phyloP scores from a whole-genome alignment of 2,888 invertebrate species.

The Ormyrus thymus region DNA sequence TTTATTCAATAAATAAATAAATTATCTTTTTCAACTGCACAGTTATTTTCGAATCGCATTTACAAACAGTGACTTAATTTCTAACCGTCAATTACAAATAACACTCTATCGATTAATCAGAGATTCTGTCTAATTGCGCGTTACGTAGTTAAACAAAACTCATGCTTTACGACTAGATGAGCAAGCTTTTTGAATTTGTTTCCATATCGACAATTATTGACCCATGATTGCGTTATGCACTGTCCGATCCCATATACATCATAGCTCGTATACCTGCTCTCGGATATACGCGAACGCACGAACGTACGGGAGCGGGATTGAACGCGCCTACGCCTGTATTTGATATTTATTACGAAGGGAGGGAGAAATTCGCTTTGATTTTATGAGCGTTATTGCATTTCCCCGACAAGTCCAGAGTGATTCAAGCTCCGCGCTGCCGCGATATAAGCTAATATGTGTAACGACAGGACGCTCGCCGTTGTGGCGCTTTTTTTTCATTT shows the following conservation, averaged over 20 bases:
- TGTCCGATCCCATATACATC: not conserved
- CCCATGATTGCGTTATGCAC: not conserved
- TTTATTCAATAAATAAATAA: no score
- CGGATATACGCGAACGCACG: not conserved
- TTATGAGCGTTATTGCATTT: slow-evolving; percentile 31
- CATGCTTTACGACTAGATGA: no score
- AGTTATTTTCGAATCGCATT: no score
- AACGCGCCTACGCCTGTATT: not conserved
- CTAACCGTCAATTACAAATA: no score
- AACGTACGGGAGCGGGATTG: not conserved
- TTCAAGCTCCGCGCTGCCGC: not conserved
- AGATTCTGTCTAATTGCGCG: no score
- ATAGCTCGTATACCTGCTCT: not conserved
- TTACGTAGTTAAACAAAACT: no score
- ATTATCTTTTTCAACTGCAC: no score
- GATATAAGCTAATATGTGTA: no score
- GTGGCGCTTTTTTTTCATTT: not conserved
- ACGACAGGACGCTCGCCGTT: not conserved
- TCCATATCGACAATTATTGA: slow-evolving; percentile 44
- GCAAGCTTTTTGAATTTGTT: slow-evolving; percentile 10
- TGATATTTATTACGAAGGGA: slow-evolving; percentile 33
- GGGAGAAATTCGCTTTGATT: slow-evolving; percentile 33
- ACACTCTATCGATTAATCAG: no score
- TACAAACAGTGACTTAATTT: no score
- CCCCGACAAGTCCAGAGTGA: not conserved